Base-by-base conservation (phyloP, 2,113 vertebrate species). In the Cyprichromis sp. region DNA sequence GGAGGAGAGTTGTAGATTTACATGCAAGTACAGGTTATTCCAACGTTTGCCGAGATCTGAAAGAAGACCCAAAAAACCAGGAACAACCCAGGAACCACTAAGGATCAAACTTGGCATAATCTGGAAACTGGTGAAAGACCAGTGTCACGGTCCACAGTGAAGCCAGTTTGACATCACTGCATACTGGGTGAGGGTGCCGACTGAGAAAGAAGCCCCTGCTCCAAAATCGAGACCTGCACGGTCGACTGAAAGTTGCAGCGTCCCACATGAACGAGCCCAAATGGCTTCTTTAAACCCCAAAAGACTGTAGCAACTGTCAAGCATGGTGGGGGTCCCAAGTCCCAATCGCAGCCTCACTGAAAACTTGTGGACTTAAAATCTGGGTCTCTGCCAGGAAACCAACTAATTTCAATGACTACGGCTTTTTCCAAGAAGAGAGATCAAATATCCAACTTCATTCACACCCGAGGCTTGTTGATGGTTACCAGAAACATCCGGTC, bases 211-310 rank as follows among this genome's bases (percentile, higher is more conserved):
- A 63, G 59, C 36, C 36, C 10, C 36, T 14, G 3, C n/a, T 24
- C 2, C 36, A 40, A 21, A 68, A 71, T 42, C 12, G 1, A 40
- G 36, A 71, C 19, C 19, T n/a, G 19, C 19, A 66, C 4, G 10
- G 17, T 38, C 1, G 10, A 66, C n/a, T 68, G 63, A 68, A 68
- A 40, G 21, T 40, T 42, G 1, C 36, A 2, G 66, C 63, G 6
- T 1, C 36, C 66, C 36, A 42, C 38, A 24, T 0, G n/a, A 40
- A 24, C 3, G n/a, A 71, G 1, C 0, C 66, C 0, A 9, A 9
- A 16, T 1, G 1, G n/a, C 38, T 71, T 42, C 38, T 38, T 12
- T 66, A 66, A 71, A 71, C n/a, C 8, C 12, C 1, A 16, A 0
- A 42, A 24, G 36, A 42, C 36, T 42, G 36, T 4, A 68, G 7